phyloP scores from a whole-genome alignment of 2,797 vertebrate genomes.

The Enteromius viviparus region DNA sequence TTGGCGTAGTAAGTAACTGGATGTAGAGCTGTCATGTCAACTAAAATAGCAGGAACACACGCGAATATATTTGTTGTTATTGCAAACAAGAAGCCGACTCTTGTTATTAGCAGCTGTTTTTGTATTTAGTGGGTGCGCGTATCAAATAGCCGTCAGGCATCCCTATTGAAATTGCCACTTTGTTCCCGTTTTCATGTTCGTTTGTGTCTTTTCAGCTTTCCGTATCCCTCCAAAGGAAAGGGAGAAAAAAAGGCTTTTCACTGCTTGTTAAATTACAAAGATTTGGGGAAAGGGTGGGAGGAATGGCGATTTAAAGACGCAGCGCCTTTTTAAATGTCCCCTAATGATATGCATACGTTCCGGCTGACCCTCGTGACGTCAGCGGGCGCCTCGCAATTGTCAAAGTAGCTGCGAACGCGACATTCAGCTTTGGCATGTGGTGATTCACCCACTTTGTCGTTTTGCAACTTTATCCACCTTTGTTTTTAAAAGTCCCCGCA shows the following conservation, averaged over 20 bases:
- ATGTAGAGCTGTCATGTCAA: slow-evolving; percentile 47
- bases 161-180: slow-evolving; percentile 84
- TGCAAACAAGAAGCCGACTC: neutral
- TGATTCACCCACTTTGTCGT: slow-evolving; percentile 41
- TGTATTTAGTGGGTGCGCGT: slow-evolving; percentile 77
- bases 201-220: slow-evolving; percentile 86
- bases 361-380: slow-evolving; percentile 52
- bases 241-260: slow-evolving; percentile 92
- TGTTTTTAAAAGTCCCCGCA: slow-evolving; percentile 61
- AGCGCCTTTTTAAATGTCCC: slow-evolving; percentile 70
- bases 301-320: slow-evolving; percentile 87
- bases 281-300: slow-evolving; percentile 87
- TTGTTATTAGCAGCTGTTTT: slow-evolving; percentile 60
- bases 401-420: slow-evolving; percentile 1
- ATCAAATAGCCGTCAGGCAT: slow-evolving; percentile 81
- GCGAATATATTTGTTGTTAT: neutral
- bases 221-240: slow-evolving; percentile 76
- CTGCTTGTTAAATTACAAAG: slow-evolving; percentile 87
- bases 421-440: neutral
- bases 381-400: neutral
- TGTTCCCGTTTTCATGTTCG: slow-evolving; percentile 90
- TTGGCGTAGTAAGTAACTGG: slow-evolving; percentile 53
- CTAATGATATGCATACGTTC: slow-evolving; percentile 52
- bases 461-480: slow-evolving; percentile 67
- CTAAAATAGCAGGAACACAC: slow-evolving; percentile 13